These are phyloP conservation scores for Marmota flaviventris DNA, from an alignment of 2,113 vertebrate species.

Conservation along the genomic window DNA sequence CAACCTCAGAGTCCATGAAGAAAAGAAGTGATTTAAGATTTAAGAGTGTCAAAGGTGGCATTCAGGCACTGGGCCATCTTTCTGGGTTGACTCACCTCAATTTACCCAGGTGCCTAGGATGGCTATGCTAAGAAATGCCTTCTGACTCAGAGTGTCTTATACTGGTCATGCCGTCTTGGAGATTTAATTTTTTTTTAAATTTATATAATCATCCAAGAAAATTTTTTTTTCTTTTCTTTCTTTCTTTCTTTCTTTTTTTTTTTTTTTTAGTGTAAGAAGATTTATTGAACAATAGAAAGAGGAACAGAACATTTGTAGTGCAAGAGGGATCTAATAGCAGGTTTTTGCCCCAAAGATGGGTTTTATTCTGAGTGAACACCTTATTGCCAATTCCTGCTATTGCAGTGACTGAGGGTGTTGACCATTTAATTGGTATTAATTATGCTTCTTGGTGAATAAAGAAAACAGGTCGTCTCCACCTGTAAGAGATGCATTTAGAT, in stretches of 20 bases:
- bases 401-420: neutral
- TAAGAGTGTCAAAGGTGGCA: neutral
- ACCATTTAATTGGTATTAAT: neutral
- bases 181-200: neutral
- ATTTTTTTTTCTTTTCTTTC: too few species aligned
- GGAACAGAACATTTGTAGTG: too few species aligned
- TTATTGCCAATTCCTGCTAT: neutral
- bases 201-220: neutral
- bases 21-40: constrained; percentile 45
- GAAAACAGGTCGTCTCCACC: neutral
- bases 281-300: too few species aligned
- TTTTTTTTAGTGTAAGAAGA: too few species aligned
- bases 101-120: neutral
- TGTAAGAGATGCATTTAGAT: neutral
- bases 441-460: neutral
- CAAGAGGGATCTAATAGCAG: too few species aligned
- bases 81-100: neutral
- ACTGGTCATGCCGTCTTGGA: neutral
- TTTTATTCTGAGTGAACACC: neutral
- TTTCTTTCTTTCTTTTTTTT: too few species aligned
- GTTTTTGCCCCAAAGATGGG: too few species aligned
- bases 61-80: neutral
- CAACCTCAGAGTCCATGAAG: constrained; percentile 8
- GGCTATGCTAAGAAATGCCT: neutral
- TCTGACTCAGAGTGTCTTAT: neutral